Percentiles rank a stretch among this genome's conserved stretches.
These are phyloP conservation scores for Rhogogaster chlorosoma DNA, from an alignment of 2,888 invertebrate genomes.

Conservation along the genomic window DNA sequence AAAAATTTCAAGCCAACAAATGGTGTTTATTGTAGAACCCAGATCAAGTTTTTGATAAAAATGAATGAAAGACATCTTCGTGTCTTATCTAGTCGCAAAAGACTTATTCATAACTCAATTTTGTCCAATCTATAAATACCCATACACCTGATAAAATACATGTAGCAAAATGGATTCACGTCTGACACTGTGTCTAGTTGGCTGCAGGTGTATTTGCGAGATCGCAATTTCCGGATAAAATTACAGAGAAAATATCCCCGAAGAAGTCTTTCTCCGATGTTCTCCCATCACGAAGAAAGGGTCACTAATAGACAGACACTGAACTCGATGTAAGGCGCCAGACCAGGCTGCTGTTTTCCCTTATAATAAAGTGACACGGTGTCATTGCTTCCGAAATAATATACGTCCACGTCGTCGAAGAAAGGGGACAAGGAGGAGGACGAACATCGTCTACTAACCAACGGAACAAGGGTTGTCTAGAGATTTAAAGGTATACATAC, in stretches of 20 bases:
- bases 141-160: not conserved
- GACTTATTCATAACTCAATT: not conserved
- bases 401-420: constrained; percentile 16
- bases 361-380: constrained; percentile 14
- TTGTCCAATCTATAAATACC: not conserved
- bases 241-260: not conserved
- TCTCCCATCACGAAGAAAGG: not conserved
- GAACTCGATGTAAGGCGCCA: not conserved
- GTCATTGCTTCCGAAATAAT: constrained; percentile 12
- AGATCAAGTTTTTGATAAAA: not conserved
- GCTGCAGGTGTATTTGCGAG: not conserved
- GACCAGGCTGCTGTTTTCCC: constrained; percentile 5
- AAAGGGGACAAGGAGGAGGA: not conserved
- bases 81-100: not conserved
- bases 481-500: not conserved
- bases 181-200: not conserved
- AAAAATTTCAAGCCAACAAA: not conserved
- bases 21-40: not conserved
- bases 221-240: not conserved
- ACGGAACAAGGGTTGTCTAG: constrained; percentile 18
- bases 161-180: not conserved
- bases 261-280: not conserved
- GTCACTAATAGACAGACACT: not conserved
- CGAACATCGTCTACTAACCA: constrained; percentile 9
- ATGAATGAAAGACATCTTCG: not conserved